A percentile compares a stretch with the other conserved stretches of the same genome.
Evolutionary conservation across 2,113 vertebrate species (phyloP).

Genomic region (Corythornis madagascariensis): DNA sequence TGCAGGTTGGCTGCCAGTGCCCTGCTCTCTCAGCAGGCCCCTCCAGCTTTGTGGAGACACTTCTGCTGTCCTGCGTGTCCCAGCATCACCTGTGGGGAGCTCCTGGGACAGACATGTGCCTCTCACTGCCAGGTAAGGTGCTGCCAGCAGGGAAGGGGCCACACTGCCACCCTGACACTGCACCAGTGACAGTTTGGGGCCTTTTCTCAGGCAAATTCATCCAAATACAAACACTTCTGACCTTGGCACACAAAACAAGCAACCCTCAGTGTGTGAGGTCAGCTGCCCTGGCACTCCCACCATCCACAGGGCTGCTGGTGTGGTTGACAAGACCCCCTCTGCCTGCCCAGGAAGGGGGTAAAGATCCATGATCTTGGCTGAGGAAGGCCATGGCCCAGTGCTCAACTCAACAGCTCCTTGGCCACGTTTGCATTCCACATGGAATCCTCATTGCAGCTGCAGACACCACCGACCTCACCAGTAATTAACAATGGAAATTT

Average conservation of each 20-base stretch:
- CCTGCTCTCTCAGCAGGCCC: background rate
- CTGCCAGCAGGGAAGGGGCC: background rate
- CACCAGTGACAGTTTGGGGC: background rate
- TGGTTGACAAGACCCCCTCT: background rate
- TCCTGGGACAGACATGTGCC: no score
- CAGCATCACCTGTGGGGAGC: background rate
- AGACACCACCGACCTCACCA: background rate
- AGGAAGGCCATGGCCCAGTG: background rate
- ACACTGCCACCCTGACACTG: background rate
- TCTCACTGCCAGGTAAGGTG: background rate
- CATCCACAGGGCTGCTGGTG: background rate
- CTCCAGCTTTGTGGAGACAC: background rate
- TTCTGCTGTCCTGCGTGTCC: background rate
- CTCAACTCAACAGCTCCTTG: background rate
- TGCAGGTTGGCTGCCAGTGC: background rate
- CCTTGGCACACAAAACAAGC: background rate
- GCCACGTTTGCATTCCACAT: background rate
- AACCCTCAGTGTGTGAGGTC: background rate
- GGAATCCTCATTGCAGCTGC: background rate
- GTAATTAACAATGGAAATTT: background rate
- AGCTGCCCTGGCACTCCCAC: background rate
- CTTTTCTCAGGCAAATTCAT: background rate
- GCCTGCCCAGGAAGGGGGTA: background rate
- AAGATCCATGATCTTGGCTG: background rate
- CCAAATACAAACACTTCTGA: background rate